Evolutionary conservation across 2,113 vertebrate genomes (phyloP).

Genomic region (Salvelinus sp.): DNA sequence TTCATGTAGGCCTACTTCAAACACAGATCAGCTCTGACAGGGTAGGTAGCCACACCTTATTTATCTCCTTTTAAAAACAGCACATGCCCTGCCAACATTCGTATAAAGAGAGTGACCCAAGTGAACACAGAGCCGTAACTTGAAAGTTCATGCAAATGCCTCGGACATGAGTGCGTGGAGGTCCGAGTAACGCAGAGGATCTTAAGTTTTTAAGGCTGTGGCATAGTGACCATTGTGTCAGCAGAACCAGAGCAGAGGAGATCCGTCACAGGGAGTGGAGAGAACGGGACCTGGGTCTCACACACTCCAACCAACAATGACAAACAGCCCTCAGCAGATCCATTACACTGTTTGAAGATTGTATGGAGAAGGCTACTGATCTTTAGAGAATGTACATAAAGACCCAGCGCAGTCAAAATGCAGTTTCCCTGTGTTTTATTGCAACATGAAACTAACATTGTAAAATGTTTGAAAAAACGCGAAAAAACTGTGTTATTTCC

Average conservation of each 20-base stretch:
- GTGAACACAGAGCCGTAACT: no score
- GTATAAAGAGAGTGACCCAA: neutral
- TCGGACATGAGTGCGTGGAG: neutral
- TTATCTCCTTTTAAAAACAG: conserved; percentile 37
- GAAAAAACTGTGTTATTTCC: no score
- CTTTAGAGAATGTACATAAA: no score
- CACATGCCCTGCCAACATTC: conserved; percentile 25
- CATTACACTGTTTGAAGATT: neutral
- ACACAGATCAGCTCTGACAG: conserved; percentile 39
- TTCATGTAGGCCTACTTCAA: conserved; percentile 34
- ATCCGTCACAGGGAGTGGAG: neutral
- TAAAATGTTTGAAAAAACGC: no score
- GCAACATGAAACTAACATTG: no score
- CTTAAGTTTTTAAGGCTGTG: neutral
- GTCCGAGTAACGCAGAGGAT: neutral
- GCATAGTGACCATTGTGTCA: neutral
- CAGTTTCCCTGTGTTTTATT: no score
- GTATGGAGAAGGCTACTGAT: neutral
- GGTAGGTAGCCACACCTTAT: conserved; percentile 51
- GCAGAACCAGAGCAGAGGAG: neutral
- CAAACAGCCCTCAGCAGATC: conserved; percentile 27
- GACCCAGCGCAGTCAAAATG: no score
- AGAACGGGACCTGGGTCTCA: conserved; percentile 25
- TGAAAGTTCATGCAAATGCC: no score
- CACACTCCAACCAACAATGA: conserved; percentile 6